Conservation (phyloP, 2,113 vertebrate species). For the Hippocampus mohnikei region DNA sequence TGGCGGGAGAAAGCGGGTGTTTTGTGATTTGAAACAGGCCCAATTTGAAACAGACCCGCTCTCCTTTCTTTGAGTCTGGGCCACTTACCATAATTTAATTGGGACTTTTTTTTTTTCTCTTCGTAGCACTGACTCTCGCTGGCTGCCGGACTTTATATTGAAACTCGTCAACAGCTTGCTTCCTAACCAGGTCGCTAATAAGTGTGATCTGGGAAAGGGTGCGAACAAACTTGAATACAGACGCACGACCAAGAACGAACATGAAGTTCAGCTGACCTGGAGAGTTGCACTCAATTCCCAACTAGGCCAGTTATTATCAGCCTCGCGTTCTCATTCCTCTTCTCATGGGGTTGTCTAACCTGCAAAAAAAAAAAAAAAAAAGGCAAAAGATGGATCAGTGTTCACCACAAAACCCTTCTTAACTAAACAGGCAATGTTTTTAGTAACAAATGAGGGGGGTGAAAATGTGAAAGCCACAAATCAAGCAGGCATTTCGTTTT, state of each 20-base stretch:
- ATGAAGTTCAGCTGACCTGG: conserved; percentile 41
- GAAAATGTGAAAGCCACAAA: background rate
- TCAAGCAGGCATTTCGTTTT: background rate
- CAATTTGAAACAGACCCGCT: conserved; percentile 59
- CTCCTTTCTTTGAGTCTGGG: conserved; percentile 48
- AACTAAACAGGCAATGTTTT: background rate
- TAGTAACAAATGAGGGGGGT: background rate
- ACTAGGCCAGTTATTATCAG: conserved; percentile 55
- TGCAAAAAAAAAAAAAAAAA: conserved; percentile 17
- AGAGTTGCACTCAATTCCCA: conserved; percentile 38
- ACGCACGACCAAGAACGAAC: conserved; percentile 24
- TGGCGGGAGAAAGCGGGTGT: conserved; percentile 49
- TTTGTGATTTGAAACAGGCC: conserved; percentile 51
- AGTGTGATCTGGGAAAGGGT: conserved; percentile 32
- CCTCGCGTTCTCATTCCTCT: conserved; percentile 16
- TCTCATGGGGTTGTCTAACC: conserved; percentile 19
- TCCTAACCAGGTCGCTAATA: conserved; percentile 26
- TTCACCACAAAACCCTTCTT: background rate
- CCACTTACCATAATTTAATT: conserved; percentile 68
- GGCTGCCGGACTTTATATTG: conserved; percentile 36
- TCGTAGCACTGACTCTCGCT: background rate
- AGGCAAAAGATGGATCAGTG: conserved; percentile 9
- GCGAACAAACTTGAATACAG: conserved; percentile 17
- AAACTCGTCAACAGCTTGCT: conserved; percentile 21
- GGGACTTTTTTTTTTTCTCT: conserved; percentile 50